Evolutionary conservation across 2,888 invertebrate genomes (phyloP).

Genomic region (Mimachlamys varia): DNA sequence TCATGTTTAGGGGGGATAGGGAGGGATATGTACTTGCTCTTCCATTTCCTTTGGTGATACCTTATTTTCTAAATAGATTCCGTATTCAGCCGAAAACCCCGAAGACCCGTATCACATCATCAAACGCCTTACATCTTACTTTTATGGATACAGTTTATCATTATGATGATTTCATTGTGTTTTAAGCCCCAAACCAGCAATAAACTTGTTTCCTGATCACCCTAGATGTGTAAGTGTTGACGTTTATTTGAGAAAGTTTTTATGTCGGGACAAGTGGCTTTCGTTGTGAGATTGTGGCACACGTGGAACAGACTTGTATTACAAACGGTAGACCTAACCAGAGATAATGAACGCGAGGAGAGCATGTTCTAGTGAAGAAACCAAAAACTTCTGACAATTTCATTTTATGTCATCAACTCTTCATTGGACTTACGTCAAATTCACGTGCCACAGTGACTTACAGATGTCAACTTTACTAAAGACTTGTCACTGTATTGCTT

Average conservation of each 20-base stretch:
- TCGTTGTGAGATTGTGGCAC: background rate
- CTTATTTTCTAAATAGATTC: slow-evolving; percentile 1
- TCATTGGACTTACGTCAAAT: background rate
- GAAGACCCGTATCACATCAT: background rate
- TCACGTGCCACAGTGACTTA: background rate
- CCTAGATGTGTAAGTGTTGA: slow-evolving; percentile 2
- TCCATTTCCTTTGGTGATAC: background rate
- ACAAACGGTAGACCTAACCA: background rate
- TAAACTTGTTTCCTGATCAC: background rate
- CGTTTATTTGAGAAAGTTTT: slow-evolving; percentile 4
- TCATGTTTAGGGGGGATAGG: background rate
- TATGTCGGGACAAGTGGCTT: slow-evolving; percentile 24
- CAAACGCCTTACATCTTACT: background rate
- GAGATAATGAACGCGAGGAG: background rate
- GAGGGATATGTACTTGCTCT: background rate
- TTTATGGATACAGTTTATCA: background rate
- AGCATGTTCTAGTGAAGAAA: background rate
- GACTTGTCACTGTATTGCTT: too few relatives aligned
- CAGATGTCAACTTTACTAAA: background rate
- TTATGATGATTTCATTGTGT: background rate
- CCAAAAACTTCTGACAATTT: too few relatives aligned
- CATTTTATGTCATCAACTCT: background rate
- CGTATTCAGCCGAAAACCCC: background rate
- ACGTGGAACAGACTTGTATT: background rate
- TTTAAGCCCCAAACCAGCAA: background rate